phyloP scores from a whole-genome alignment of 2,797 vertebrate genomes.

The Carcharodon carcharias region DNA sequence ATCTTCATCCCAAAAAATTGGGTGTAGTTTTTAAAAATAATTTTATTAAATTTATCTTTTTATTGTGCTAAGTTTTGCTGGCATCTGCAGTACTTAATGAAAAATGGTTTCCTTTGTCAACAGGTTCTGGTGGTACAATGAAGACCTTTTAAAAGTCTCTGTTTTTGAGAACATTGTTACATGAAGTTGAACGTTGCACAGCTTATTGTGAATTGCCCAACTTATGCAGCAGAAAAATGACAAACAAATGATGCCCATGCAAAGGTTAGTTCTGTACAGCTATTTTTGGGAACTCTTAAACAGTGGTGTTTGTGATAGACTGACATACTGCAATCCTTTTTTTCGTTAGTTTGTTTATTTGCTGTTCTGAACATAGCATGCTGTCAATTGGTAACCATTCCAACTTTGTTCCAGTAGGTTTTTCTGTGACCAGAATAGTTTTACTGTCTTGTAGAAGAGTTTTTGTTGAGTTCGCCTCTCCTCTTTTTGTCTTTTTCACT shows the following conservation, averaged over 20 bases:
- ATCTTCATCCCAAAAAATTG: background rate
- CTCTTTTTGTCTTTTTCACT: background rate
- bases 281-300: too few relatives aligned
- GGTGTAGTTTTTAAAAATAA: background rate
- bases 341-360: background rate
- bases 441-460: background rate
- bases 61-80: too few relatives aligned
- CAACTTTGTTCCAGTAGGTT: background rate
- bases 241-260: background rate
- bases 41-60: background rate
- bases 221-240: background rate
- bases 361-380: background rate
- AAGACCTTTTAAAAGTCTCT: constrained; percentile 9
- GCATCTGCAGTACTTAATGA: background rate
- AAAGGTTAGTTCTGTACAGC: background rate
- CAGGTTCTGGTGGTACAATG: constrained; percentile 12
- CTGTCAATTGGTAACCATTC: background rate
- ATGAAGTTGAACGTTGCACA: background rate
- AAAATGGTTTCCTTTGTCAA: background rate
- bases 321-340: background rate
- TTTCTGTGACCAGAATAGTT: background rate
- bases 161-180: background rate
- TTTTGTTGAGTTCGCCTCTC: background rate
- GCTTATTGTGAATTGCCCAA: background rate
- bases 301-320: background rate